Conservation (phyloP, 2,888 invertebrate genomes). For the Lepetodrilus schrolli region DNA sequence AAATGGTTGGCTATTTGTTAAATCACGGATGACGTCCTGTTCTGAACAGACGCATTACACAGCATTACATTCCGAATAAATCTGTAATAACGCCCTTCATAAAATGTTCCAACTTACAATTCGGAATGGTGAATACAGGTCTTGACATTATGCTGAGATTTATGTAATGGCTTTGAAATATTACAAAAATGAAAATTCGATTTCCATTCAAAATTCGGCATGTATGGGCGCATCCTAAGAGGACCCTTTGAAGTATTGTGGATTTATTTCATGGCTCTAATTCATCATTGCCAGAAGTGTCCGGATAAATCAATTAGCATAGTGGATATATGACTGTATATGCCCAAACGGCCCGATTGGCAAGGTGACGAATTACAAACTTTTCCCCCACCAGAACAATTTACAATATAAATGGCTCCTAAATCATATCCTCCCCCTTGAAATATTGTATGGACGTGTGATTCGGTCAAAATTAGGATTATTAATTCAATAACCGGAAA, state of each 20-base stretch:
- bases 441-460: slow-evolving; percentile 21
- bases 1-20: slow-evolving; percentile 16
- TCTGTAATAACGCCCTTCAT: background rate
- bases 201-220: slow-evolving; percentile 16
- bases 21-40: background rate
- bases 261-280: slow-evolving; percentile 13
- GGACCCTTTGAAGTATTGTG: background rate
- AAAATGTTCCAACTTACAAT: background rate
- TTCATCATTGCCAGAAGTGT: slow-evolving; percentile 10
- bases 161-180: slow-evolving; percentile 15
- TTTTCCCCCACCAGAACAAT: slow-evolving; percentile 20
- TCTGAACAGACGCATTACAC: slow-evolving; percentile 16
- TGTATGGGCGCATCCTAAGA: background rate
- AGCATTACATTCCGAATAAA: background rate
- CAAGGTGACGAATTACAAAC: slow-evolving; percentile 5
- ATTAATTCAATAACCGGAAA: slow-evolving; percentile 27
- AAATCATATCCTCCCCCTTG: slow-evolving; percentile 11
- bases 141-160: slow-evolving; percentile 4
- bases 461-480: slow-evolving; percentile 23
- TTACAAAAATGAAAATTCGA: slow-evolving; percentile 25
- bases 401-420: slow-evolving; percentile 24
- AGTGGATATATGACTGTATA: slow-evolving; percentile 8
- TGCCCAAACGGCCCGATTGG: background rate
- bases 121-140: background rate
- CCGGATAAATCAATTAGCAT: slow-evolving; percentile 1